phyloP scores from a whole-genome alignment of 2,113 vertebrate genomes.

The Chitala chitala region DNA sequence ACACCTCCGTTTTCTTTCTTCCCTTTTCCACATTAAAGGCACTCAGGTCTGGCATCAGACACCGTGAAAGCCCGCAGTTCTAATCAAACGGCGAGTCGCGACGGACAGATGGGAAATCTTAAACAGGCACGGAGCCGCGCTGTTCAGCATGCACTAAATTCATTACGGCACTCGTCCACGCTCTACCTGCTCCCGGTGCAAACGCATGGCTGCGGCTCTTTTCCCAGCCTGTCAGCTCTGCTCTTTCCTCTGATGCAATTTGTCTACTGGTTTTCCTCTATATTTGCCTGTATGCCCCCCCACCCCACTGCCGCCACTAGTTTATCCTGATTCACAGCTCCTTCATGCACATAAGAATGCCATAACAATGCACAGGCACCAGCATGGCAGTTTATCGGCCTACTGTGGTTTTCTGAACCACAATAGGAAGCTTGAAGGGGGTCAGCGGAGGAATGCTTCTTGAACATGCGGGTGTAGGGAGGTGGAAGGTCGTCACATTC shows the following conservation, averaged over 20 bases:
- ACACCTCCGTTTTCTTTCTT: background rate
- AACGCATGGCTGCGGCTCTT: background rate
- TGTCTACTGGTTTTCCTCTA: background rate
- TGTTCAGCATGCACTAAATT: slow-evolving; percentile 37
- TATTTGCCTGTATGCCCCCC: background rate
- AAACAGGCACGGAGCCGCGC: slow-evolving; percentile 36
- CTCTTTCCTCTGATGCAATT: background rate
- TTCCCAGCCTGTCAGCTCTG: slow-evolving; percentile 9
- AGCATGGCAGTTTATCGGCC: background rate
- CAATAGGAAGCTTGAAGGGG: background rate
- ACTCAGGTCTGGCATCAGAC: background rate
- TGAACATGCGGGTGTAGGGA: background rate
- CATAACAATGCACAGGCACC: background rate
- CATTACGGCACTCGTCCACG: slow-evolving; percentile 34
- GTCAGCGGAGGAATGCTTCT: too few relatives aligned
- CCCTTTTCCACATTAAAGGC: background rate
- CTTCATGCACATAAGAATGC: too few relatives aligned
- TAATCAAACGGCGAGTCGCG: background rate
- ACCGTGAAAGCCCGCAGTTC: background rate
- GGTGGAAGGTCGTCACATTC: background rate
- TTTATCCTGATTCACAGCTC: background rate
- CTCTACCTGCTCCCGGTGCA: slow-evolving; percentile 29
- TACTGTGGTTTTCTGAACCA: background rate
- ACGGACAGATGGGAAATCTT: slow-evolving; percentile 9
- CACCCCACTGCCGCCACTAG: background rate